These are phyloP conservation scores for Charadrius vociferus DNA, from an alignment of 2,113 vertebrate species.

Conservation along the genomic window DNA sequence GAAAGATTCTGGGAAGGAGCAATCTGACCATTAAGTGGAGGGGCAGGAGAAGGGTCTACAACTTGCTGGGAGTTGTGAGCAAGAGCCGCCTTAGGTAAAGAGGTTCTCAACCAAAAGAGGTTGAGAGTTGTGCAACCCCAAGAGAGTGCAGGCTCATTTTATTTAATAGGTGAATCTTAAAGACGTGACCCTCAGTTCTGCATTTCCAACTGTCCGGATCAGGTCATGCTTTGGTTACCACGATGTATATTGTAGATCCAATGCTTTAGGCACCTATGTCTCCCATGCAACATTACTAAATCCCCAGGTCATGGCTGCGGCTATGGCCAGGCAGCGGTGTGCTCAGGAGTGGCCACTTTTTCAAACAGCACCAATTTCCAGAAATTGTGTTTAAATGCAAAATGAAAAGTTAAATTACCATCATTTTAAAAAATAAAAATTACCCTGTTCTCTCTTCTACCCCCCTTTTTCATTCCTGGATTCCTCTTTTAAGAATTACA, in stretches of 20 bases:
- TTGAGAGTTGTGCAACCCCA: not conserved
- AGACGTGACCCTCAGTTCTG: not conserved
- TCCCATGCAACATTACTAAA: not conserved
- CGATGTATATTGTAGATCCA: not conserved
- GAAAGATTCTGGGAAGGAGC: not conserved
- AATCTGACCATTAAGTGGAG: not conserved
- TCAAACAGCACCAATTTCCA: not conserved
- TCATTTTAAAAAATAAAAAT: not conserved
- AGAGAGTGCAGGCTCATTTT: not conserved
- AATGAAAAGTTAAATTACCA: not conserved
- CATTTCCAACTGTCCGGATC: not conserved
- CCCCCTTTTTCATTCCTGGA: not conserved
- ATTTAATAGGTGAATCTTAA: not conserved
- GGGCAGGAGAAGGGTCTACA: not conserved
- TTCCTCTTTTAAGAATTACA: not conserved
- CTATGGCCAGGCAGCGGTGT: not conserved
- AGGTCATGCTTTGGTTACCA: not conserved
- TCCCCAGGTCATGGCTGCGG: not conserved
- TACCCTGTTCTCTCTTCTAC: not conserved
- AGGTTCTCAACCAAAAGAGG: no score
- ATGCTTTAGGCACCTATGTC: not conserved
- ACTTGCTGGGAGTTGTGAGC: fast-evolving
- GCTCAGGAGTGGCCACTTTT: not conserved
- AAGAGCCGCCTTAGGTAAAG: not conserved
- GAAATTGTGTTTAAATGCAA: not conserved